Conservation (phyloP, 1,140 invertebrate genomes). For the Macrobrachium rosenbergii region DNA sequence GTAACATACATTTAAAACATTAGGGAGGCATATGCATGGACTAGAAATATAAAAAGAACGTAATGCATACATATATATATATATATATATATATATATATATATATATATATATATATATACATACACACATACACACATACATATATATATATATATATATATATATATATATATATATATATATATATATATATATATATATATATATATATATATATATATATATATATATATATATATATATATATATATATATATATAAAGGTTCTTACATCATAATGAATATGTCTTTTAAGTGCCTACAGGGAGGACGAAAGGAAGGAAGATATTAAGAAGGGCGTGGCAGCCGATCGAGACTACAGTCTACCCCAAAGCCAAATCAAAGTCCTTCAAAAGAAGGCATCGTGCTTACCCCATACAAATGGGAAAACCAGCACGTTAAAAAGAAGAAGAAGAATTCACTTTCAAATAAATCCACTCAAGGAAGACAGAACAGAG, state of each 20-base stretch:
- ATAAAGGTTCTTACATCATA: no score
- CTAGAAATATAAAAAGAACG: not conserved
- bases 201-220: not conserved
- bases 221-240: not conserved
- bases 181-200: conserved; percentile 24
- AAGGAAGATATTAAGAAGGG: not conserved
- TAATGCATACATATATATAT: conserved; percentile 7
- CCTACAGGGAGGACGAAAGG: not conserved
- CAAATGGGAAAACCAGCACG: no score
- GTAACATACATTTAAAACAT: no score
- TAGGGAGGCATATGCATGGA: no score
- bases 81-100: conserved; percentile 36
- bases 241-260: not conserved
- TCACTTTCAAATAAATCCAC: no score
- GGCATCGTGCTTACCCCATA: no score
- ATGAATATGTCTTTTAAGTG: no score
- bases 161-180: conserved; percentile 23
- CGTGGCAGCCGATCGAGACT: no score
- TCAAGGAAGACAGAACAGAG: no score
- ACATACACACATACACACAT: conserved; percentile 16
- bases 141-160: conserved; percentile 42
- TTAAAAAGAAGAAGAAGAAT: no score
- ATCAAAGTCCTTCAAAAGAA: no score
- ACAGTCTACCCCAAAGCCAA: no score
- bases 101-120: conserved; percentile 37